Evolutionary conservation across 2,888 invertebrate species (phyloP).

Genomic region (Apoderus coryli): DNA sequence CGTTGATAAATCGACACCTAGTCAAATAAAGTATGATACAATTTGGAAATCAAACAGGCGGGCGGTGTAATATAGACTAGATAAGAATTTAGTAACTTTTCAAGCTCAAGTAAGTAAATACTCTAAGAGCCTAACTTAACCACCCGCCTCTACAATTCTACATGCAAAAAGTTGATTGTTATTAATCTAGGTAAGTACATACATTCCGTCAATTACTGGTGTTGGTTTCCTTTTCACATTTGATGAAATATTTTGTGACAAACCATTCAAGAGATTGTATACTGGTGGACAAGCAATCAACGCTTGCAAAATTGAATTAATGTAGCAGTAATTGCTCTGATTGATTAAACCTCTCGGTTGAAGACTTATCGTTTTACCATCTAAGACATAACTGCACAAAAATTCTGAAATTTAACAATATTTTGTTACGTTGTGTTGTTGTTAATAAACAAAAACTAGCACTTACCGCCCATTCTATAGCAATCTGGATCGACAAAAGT

Average conservation of each 20-base stretch:
- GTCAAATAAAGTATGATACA: no score
- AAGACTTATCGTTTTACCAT: slow-evolving; percentile 64
- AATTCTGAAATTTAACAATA: slow-evolving; percentile 50
- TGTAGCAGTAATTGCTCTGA: slow-evolving; percentile 91
- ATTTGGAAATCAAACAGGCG: no score
- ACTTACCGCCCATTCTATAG: slow-evolving; percentile 56
- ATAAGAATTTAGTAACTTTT: no score
- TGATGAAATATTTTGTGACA: slow-evolving; percentile 49
- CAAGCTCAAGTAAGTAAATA: no score
- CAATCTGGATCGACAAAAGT: slow-evolving; percentile 50
- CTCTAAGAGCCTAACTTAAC: no score
- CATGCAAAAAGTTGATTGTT: no score
- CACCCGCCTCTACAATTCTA: no score
- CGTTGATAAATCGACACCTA: slow-evolving; percentile 66
- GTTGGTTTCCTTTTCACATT: slow-evolving; percentile 40
- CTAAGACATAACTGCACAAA: slow-evolving; percentile 57
- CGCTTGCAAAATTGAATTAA: slow-evolving; percentile 90
- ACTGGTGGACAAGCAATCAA: slow-evolving; percentile 89
- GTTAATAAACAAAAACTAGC: no score
- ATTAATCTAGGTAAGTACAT: no score
- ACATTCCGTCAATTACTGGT: slow-evolving; percentile 88
- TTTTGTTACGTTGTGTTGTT: no score
- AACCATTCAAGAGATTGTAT: slow-evolving; percentile 73
- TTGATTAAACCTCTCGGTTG: slow-evolving; percentile 85
- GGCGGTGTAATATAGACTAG: no score